Conservation (phyloP, 2,797 vertebrate genomes). For the Smutsia temminckii region DNA sequence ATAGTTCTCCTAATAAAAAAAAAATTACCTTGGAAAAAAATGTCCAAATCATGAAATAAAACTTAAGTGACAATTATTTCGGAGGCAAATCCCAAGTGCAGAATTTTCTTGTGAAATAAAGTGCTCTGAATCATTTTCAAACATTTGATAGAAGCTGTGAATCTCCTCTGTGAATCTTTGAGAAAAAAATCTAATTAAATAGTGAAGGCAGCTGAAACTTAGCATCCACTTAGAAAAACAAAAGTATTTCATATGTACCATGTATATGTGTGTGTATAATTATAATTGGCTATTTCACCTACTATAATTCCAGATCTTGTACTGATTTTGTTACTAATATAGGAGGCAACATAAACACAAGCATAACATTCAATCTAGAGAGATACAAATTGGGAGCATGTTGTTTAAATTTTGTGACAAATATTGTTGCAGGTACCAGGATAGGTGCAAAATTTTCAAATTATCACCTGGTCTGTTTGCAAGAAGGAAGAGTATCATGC, state of each 20-base stretch:
- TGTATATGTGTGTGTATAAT: neutral
- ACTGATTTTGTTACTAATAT: neutral
- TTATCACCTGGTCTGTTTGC: slow-evolving; percentile 76
- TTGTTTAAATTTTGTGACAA: slow-evolving; percentile 54
- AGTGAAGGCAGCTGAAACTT: neutral
- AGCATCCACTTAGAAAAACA: neutral
- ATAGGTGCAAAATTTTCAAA: slow-evolving; percentile 69
- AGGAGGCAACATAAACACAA: neutral
- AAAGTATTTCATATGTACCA: neutral
- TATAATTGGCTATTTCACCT: too few relatives aligned
- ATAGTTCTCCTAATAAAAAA: neutral
- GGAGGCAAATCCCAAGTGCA: neutral
- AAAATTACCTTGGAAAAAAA: neutral
- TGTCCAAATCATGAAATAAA: slow-evolving; percentile 22
- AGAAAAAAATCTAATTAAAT: neutral
- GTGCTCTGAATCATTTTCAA: neutral
- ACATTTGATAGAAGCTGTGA: slow-evolving; percentile 13
- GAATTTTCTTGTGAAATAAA: slow-evolving; percentile 10
- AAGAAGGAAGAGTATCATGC: neutral
- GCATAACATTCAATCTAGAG: neutral
- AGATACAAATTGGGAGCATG: neutral
- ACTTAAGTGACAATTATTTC: slow-evolving; percentile 11
- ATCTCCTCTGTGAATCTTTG: neutral
- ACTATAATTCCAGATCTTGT: neutral
- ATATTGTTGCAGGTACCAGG: slow-evolving; percentile 5